Evolutionary conservation across 2,888 invertebrate genomes (phyloP).

Genomic region (Eupithecia subumbrata): DNA sequence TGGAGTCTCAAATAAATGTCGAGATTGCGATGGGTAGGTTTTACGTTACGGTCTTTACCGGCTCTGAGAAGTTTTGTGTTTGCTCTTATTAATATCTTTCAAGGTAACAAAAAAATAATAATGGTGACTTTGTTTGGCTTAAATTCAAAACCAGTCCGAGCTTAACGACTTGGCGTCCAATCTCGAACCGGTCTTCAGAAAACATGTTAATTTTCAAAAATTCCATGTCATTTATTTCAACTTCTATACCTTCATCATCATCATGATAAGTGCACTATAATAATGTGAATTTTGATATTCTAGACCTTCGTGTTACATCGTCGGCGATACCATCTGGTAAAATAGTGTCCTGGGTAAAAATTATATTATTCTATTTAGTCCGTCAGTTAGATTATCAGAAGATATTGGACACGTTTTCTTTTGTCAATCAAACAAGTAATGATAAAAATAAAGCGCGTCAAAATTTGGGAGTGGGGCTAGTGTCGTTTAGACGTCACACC

Average conservation of each 20-base stretch:
- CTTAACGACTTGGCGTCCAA: slow-evolving; percentile 2
- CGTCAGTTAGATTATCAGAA: too few relatives aligned
- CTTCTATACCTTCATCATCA: not conserved
- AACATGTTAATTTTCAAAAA: not conserved
- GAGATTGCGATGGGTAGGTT: not conserved
- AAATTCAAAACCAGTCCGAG: slow-evolving; percentile 10
- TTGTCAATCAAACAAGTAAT: too few relatives aligned
- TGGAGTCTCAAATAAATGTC: too few relatives aligned
- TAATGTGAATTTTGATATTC: too few relatives aligned
- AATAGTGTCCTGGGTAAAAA: too few relatives aligned
- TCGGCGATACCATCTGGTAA: too few relatives aligned
- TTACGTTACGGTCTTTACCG: not conserved
- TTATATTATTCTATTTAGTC: too few relatives aligned
- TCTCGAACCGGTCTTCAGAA: slow-evolving; percentile 1
- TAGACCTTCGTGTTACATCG: too few relatives aligned
- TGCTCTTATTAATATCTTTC: not conserved
- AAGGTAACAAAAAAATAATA: not conserved
- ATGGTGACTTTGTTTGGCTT: not conserved
- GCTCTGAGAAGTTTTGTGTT: not conserved
- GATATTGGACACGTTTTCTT: too few relatives aligned
- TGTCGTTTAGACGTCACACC: too few relatives aligned
- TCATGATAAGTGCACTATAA: not conserved
- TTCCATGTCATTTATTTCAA: not conserved
- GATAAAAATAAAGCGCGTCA: too few relatives aligned
- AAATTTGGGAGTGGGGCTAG: too few relatives aligned